Percentiles rank a stretch among this genome's conserved stretches.
Conservation (phyloP, 2,888 invertebrate species). For the Amaurobius ferox region DNA sequence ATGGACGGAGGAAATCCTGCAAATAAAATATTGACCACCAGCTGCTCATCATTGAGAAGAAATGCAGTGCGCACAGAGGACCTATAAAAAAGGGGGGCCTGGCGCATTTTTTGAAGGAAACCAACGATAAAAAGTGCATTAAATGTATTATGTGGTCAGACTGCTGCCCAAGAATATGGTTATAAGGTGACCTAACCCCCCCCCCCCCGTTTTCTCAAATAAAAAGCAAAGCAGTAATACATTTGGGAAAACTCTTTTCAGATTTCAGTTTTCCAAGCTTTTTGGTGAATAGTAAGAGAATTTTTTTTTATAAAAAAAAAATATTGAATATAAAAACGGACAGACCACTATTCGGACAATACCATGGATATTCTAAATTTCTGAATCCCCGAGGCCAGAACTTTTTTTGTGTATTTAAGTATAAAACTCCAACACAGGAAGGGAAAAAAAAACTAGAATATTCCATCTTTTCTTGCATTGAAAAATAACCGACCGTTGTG, state of each 20-base stretch:
- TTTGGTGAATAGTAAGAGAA: conserved; percentile 18
- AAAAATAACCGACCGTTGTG: conserved; percentile 19
- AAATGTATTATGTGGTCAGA: conserved; percentile 72
- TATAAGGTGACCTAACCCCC: conserved; percentile 53
- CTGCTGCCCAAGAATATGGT: conserved; percentile 61
- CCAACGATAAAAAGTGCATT: conserved; percentile 71
- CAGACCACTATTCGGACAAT: conserved; percentile 53
- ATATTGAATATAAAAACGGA: conserved; percentile 49
- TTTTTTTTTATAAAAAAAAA: conserved; percentile 42
- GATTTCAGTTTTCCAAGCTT: conserved; percentile 44
- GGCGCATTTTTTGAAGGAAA: conserved; percentile 62
- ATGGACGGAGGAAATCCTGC: conserved; percentile 59
- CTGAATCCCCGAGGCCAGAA: conserved; percentile 40
- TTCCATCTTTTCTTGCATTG: conserved; percentile 14
- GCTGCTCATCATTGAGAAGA: conserved; percentile 68
- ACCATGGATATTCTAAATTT: conserved; percentile 61
- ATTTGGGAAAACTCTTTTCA: conserved; percentile 65
- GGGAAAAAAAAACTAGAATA: background rate
- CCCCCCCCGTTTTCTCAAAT: background rate
- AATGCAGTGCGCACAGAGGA: conserved; percentile 37
- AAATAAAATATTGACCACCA: conserved; percentile 70
- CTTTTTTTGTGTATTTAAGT: conserved; percentile 46
- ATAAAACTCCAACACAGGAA: conserved; percentile 28
- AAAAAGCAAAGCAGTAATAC: conserved; percentile 36
- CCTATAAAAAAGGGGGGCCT: conserved; percentile 51